Evolutionary conservation across 2,113 vertebrate genomes (phyloP).

Genomic region (Zosterops lateralis): DNA sequence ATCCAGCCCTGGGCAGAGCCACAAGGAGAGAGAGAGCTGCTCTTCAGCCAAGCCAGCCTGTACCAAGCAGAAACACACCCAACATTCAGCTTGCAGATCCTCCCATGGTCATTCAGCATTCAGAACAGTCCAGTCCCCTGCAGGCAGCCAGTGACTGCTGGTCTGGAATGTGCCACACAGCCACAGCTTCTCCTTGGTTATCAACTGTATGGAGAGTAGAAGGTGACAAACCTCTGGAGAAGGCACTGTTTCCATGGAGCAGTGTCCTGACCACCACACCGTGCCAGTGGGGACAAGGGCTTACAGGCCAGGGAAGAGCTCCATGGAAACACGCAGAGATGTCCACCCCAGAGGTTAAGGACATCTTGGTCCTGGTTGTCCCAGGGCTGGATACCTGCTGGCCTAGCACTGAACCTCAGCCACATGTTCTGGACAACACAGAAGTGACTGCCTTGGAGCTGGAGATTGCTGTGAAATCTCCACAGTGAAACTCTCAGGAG

Average conservation of each 20-base stretch:
- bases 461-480: background rate
- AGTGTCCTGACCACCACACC: background rate
- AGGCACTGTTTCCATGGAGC: background rate
- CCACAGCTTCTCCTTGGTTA: background rate
- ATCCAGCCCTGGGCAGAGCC: background rate
- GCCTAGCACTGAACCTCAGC: background rate
- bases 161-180: background rate
- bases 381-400: background rate
- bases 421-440: background rate
- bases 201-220: background rate
- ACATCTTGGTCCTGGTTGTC: background rate
- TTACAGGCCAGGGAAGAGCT: background rate
- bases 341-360: background rate
- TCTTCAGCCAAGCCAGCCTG: background rate
- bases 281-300: accelerated
- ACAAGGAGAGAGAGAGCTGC: background rate
- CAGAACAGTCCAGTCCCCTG: background rate
- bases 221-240: background rate
- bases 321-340: background rate
- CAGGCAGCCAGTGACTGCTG: background rate
- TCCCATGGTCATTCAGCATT: background rate
- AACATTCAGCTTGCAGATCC: background rate
- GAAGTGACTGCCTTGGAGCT: background rate
- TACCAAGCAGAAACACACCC: background rate
- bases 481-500: background rate